Evolutionary conservation across 35 echinoderm and acorn worm genomes (phyloP), one percentile per base, ranked within the genome.

Genomic region (Ptychodera flava): DNA sequence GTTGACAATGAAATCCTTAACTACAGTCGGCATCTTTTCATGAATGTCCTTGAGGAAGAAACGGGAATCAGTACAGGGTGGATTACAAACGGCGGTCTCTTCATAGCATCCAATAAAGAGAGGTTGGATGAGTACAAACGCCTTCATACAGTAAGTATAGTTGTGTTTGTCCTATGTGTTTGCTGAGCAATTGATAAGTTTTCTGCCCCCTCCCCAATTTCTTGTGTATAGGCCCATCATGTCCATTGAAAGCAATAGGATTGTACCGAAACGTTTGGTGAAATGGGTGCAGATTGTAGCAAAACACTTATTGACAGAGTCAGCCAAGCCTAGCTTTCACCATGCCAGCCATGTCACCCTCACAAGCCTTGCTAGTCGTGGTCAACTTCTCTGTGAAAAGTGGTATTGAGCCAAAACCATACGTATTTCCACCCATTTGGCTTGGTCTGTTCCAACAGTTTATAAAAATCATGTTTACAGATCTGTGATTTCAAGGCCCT

Each of bases 91-190:
- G 95, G 95, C 33, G 95, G 95, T 22, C 30, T 97, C 0, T 97
- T 93, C 32, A 89, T 94, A 16, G 95, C 95, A 84, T 93, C 92
- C 6, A 97, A 90, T 36, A 97, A 97, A 80, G 95, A 97, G 79
- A 82, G 95, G 77, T 38, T 97, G 1, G 95, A 97, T 91, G 95
- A 97, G 78, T 97, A 97, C 82, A 93, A 97, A 85, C 80, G 95
- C 29, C 37, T 97, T 35, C 84, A 83, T 35, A 97, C 95, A 10
- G 95, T 97, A 78, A 91, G 95, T 85, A 31, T 29, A 30, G 29
- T 0, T 37, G 29, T 83, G 83, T 36, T 85, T 36, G 80, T 81
- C 15, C 79, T 1, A 33, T 81, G n/a, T 35, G 16, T 81, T 1
- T 81, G 35, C 31, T 88, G n/a, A 36, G 81, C 15, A 16, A 82